A percentile compares a stretch with the other conserved stretches of the same genome.
These are phyloP conservation scores for Pocillopora damicornis DNA, from an alignment of 64 coral and sea anemone species.

Conservation along the genomic window DNA sequence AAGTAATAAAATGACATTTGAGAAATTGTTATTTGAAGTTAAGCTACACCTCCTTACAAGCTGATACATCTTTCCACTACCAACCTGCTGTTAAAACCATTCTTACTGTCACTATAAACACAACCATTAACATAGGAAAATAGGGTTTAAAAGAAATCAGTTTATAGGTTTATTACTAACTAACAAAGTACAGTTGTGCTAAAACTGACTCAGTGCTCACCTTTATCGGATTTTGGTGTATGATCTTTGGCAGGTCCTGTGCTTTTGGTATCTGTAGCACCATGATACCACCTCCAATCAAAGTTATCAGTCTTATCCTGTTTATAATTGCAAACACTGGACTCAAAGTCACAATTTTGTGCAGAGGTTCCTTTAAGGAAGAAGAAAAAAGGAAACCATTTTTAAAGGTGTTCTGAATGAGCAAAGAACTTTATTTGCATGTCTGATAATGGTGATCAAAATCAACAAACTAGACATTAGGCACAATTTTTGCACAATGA, in stretches of 20 bases:
- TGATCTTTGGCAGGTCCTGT: slow-evolving; percentile 70
- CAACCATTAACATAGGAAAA: too few species aligned
- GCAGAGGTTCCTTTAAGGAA: slow-evolving; percentile 22
- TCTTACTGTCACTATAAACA: too few species aligned
- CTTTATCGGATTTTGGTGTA: slow-evolving; percentile 18
- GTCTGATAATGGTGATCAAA: too few species aligned
- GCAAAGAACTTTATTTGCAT: not conserved
- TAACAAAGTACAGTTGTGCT: too few species aligned
- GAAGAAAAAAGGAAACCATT: not conserved
- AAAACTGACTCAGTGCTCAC: not conserved
- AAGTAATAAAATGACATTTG: too few species aligned
- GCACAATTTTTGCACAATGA: too few species aligned
- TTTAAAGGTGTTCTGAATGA: not conserved
- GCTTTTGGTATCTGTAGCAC: not conserved
- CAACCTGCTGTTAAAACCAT: too few species aligned
- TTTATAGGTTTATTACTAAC: not conserved
- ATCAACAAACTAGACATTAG: too few species aligned
- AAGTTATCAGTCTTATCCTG: slow-evolving; percentile 71
- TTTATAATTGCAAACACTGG: slow-evolving; percentile 62
- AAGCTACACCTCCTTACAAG: too few species aligned
- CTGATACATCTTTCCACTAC: too few species aligned
- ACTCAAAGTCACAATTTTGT: slow-evolving; percentile 64
- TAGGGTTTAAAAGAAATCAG: not conserved
- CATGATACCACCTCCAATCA: slow-evolving; percentile 71
- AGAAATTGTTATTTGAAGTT: too few species aligned